Base-by-base conservation (phyloP, 2,888 invertebrate species). In the Julus scanicus region DNA sequence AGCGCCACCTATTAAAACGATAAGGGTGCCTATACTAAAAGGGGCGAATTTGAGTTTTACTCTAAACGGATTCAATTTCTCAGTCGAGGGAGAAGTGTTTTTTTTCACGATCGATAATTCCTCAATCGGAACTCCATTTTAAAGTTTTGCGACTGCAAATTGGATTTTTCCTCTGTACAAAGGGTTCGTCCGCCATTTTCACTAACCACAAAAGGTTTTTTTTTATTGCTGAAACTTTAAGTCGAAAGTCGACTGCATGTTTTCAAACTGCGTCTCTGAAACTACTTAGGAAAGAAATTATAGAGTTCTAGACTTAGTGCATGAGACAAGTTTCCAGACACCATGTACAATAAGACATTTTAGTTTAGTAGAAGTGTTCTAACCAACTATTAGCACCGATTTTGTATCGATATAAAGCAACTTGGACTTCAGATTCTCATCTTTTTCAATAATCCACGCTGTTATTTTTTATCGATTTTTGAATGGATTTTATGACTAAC, bases 41-140 rank as follows among this genome's bases (percentile, higher is more conserved):
- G 63, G 20, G 63, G 20, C 63, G 63, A n/a, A 63, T 63, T 63
- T 20, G 13, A 53, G 53, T 53, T 53, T 53, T 53, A 53, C 53
- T 53, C 53, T 4, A 4, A 53, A 13, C 53, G 53, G 53, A 63
- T 63, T 63, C 20, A 20, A 63, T 63, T 63, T 63, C 63, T 63
- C 63, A 20, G 20, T 20, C 5, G 63, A 53, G 53, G 53, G 53
- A 15, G 53, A 53, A 53, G 53, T 13, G 53, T 13, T 53, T 53
- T 15, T 49, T 49, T 49, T 17, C 20, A 20, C 29, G 63, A 63
- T 63, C 63, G 63, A 63, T 63, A 63, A 63, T 63, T 63, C 63
- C 63, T 63, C 63, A 63, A 63, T 63, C 63, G 63, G 63, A 63
- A 63, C 63, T 8, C 63, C 63, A 20, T 63, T 63, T 63, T 63